Percentiles rank a stretch among this genome's conserved stretches.
Conservation (phyloP, 1,140 invertebrate species). For the Drosophila grimshawi region DNA sequence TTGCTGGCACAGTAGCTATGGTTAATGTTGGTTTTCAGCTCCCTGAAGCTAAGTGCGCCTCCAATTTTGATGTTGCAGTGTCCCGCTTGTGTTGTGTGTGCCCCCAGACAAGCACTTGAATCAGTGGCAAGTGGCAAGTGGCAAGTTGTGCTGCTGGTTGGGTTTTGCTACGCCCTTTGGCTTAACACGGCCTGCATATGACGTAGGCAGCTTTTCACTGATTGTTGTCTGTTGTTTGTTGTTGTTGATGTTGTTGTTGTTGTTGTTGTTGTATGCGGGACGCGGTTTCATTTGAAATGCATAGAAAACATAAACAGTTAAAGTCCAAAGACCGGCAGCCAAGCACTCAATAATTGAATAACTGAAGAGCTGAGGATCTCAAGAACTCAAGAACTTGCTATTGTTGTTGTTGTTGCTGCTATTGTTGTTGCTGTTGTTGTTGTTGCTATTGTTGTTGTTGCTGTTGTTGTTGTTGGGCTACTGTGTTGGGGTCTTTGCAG, state of each 20-base stretch:
- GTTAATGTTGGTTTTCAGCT: background rate
- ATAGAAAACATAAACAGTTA: conserved; percentile 45
- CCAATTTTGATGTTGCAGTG: conserved; percentile 1
- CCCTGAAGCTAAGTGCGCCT: background rate
- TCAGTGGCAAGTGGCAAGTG: conserved; percentile 66
- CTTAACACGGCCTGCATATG: conserved; percentile 15
- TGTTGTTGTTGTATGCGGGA: conserved; percentile 33
- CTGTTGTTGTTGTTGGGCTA: conserved; percentile 31
- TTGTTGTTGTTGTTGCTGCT: conserved; percentile 26
- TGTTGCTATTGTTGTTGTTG: conserved; percentile 34
- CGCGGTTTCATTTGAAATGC: conserved; percentile 61
- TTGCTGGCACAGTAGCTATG: background rate
- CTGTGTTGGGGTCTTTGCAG: conserved; percentile 50
- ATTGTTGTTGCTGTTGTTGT: conserved; percentile 29
- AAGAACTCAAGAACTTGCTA: conserved; percentile 35
- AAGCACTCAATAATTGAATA: conserved; percentile 36
- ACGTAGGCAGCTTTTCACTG: conserved; percentile 61
- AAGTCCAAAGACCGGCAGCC: conserved; percentile 48
- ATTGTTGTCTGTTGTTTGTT: background rate
- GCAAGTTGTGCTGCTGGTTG: conserved; percentile 18
- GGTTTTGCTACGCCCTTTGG: too few species aligned
- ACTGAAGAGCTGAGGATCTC: background rate
- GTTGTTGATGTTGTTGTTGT: conserved; percentile 8
- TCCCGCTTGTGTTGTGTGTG: background rate
- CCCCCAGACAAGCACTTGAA: conserved; percentile 45